Percentiles rank a stretch among this genome's conserved stretches.
phyloP scores from a whole-genome alignment of 2,888 invertebrate genomes.

The Lithophane semibrunnea region DNA sequence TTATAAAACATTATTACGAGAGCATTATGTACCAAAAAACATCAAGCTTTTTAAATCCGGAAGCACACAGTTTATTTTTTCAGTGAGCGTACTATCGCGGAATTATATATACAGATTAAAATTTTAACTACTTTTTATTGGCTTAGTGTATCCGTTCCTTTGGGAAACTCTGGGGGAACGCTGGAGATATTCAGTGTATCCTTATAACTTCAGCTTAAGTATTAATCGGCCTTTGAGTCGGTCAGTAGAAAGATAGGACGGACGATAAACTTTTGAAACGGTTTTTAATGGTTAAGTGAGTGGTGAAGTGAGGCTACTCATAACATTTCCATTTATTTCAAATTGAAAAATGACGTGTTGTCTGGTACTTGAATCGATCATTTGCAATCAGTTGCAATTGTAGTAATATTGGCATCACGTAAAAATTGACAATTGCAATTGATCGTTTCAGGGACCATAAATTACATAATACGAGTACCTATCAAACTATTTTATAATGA shows the following conservation, averaged over 20 bases:
- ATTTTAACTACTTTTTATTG: slow-evolving; percentile 52
- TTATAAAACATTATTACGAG: background rate
- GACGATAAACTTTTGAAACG: slow-evolving; percentile 16
- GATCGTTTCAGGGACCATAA: no score
- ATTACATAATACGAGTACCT: background rate
- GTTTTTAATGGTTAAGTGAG: background rate
- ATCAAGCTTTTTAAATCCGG: slow-evolving; percentile 11
- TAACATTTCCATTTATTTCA: background rate
- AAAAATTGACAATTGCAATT: no score
- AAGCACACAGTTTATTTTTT: slow-evolving; percentile 17
- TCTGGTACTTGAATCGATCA: no score
- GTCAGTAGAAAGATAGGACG: slow-evolving; percentile 11
- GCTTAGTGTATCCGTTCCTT: slow-evolving; percentile 41
- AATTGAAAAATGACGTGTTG: background rate
- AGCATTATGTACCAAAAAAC: background rate
- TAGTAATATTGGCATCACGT: no score
- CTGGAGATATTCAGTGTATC: slow-evolving; percentile 23
- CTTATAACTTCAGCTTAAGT: slow-evolving; percentile 26
- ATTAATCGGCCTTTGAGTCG: slow-evolving; percentile 21
- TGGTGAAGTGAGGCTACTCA: no score
- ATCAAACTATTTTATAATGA: background rate
- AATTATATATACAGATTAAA: slow-evolving; percentile 52
- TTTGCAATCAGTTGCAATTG: no score
- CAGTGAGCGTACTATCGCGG: slow-evolving; percentile 3
- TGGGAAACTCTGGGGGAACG: slow-evolving; percentile 30